phyloP scores from a whole-genome alignment of 2,888 invertebrate species.

The Arctia plantaginis region DNA sequence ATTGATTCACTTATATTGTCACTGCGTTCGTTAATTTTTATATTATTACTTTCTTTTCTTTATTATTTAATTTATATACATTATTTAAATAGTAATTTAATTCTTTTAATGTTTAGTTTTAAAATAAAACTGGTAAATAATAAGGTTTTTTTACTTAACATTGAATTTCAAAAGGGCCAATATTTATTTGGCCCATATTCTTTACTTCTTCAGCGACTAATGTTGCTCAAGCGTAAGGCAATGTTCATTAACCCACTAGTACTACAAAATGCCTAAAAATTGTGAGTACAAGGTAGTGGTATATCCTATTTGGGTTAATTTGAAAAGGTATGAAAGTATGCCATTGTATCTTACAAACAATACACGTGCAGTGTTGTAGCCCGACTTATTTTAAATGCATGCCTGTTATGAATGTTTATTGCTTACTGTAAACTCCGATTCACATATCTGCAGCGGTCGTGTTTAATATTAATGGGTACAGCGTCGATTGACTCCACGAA shows the following conservation, averaged over 20 bases:
- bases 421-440: constrained; percentile 32
- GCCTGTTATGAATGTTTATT: constrained; percentile 42
- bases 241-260: neutral
- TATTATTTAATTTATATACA: too few species aligned
- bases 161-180: neutral
- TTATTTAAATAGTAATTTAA: too few species aligned
- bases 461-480: too few species aligned
- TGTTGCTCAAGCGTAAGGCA: neutral
- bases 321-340: constrained; percentile 43
- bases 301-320: constrained; percentile 38
- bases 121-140: too few species aligned
- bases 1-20: neutral
- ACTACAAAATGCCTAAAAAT: neutral
- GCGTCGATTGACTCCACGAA: too few species aligned
- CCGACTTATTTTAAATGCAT: constrained; percentile 35
- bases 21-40: too few species aligned
- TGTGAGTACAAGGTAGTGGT: neutral
- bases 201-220: neutral
- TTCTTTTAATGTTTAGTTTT: too few species aligned
- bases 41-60: neutral
- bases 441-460: neutral
- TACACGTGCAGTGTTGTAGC: constrained; percentile 35
- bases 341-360: constrained; percentile 41
- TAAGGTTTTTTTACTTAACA: neutral
- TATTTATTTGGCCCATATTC: neutral